Evolutionary conservation across 2,113 vertebrate species (phyloP), one percentile per base, ranked within the genome.

Genomic region (Saiga tatarica): DNA sequence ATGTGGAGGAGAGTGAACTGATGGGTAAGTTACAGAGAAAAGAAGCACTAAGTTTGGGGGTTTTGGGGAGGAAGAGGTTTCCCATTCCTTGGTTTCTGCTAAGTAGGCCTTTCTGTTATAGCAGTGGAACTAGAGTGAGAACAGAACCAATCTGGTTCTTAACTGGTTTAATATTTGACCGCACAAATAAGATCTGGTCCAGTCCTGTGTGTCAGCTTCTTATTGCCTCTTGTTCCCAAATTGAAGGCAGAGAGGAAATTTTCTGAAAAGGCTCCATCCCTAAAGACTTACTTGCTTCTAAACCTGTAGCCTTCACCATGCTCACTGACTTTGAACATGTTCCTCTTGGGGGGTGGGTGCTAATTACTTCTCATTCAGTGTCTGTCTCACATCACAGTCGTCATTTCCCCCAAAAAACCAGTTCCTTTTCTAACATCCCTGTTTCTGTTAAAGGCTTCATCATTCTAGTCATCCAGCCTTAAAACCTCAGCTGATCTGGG

Each of bases 391-490:
- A n/a, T 89, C 52, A 9, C 11, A 93, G 67, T 95, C 92, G 94
- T 64, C 93, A 86, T 91, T 97, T 95, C 81, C 82, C 95, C 86
- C 33, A 6, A 26, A 79, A 88, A 78, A 10, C 52, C 89, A 93
- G 96, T 97, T 98, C 96, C 96, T 87, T 93, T 95, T 96, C 93
- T 87, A 7, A 97, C 93, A 94, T 98, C 94, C 94, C 87, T 67
- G 10, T 97, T 97, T 94, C 87, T 97, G 19, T 78, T 67, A 36
- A 28, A 91, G 45, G 26, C n/a, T 81, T 86, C 91, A 92, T 74
- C 76, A 8, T 67, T 97, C 47, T 89, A 71, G 91, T 94, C 47
- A 90, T 23, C 45, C 64, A 55, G 67, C 92, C 86, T 97, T 52
- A 74, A 93, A 97, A 91, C 71, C 45, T 96, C 88, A 93, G 62